Percentiles rank a stretch among this genome's conserved stretches.
Evolutionary conservation across 2,113 vertebrate species (phyloP).

Genomic region (Syngnathus scovelli): DNA sequence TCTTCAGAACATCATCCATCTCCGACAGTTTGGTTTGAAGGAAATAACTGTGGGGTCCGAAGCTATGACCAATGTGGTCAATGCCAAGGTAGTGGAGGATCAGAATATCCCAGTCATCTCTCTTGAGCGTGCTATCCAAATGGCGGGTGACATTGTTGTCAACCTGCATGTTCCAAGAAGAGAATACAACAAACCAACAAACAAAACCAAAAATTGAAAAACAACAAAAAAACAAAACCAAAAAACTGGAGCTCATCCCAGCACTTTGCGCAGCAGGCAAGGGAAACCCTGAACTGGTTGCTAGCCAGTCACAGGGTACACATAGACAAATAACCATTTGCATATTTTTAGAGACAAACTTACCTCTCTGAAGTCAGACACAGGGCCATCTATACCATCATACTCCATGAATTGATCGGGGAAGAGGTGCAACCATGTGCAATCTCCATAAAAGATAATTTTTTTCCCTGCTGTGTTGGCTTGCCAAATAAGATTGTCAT

Average conservation of each 20-base stretch:
- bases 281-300: too few relatives aligned
- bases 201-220: too few relatives aligned
- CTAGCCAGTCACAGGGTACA: too few relatives aligned
- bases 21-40: slow-evolving; percentile 88
- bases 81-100: slow-evolving; percentile 93
- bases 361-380: slow-evolving; percentile 96
- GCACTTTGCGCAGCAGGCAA: too few relatives aligned
- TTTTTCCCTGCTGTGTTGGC: slow-evolving; percentile 83
- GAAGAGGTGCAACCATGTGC: slow-evolving; percentile 93
- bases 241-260: not conserved
- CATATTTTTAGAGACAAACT: slow-evolving; percentile 37
- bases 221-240: not conserved
- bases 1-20: slow-evolving; percentile 90
- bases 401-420: slow-evolving; percentile 90
- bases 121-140: slow-evolving; percentile 81
- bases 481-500: slow-evolving; percentile 90
- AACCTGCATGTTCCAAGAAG: slow-evolving; percentile 68
- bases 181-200: not conserved
- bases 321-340: too few relatives aligned
- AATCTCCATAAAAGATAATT: slow-evolving; percentile 91
- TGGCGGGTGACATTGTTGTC: slow-evolving; percentile 94
- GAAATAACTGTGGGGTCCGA: slow-evolving; percentile 84
- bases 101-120: slow-evolving; percentile 90
- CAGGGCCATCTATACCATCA: slow-evolving; percentile 92
- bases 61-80: slow-evolving; percentile 94